Evolutionary conservation across 2,113 vertebrate species (phyloP).

Genomic region (Pseudorectes ferrugineus): DNA sequence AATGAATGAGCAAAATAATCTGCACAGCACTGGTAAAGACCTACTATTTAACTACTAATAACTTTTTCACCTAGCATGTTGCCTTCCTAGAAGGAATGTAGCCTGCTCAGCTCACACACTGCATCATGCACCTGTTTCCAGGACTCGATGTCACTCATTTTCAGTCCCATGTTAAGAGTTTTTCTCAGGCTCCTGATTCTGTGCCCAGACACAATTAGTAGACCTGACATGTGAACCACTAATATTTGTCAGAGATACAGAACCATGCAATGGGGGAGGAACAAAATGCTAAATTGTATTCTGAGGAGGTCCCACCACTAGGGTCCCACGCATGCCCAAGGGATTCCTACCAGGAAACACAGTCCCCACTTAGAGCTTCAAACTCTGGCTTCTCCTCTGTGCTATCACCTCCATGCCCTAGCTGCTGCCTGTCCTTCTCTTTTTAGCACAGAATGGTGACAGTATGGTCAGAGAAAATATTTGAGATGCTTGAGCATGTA

Average conservation of each 20-base stretch:
- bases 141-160: fast-evolving
- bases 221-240: neutral
- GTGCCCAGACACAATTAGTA: neutral
- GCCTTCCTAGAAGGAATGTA: neutral
- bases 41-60: neutral
- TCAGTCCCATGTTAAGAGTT: neutral
- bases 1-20: neutral
- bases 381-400: neutral
- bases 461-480: neutral
- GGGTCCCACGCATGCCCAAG: fast-evolving
- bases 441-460: neutral
- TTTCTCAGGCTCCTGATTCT: neutral
- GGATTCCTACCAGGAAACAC: neutral
- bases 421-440: neutral
- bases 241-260: neutral
- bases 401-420: fast-evolving
- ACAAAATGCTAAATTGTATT: neutral
- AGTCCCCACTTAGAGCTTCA: neutral
- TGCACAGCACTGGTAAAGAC: neutral
- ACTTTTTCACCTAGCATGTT: neutral
- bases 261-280: neutral
- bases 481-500: neutral
- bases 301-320: neutral
- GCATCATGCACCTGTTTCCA: neutral
- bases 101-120: neutral